These are phyloP conservation scores for Orchestia grillus DNA, from an alignment of 1,140 invertebrate genomes.

Conservation along the genomic window DNA sequence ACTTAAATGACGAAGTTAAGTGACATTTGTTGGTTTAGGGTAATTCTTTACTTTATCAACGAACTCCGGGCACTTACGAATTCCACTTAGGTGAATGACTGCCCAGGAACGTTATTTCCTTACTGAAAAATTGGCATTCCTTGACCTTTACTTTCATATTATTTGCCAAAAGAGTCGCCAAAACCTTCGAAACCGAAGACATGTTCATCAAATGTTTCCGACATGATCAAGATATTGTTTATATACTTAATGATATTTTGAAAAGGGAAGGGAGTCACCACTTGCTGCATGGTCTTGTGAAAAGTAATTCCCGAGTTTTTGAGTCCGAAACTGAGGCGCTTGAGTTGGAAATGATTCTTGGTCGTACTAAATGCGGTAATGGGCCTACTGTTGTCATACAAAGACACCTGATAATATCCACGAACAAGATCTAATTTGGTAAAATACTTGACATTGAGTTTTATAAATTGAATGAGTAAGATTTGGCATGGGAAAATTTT, in stretches of 20 bases:
- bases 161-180: neutral
- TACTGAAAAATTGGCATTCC: neutral
- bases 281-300: conserved; percentile 12
- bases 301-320: neutral
- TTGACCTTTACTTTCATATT: neutral
- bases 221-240: conserved; percentile 28
- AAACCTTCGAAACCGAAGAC: neutral
- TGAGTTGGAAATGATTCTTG: conserved; percentile 24
- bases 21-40: neutral
- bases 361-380: conserved; percentile 23
- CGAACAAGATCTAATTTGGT: conserved; percentile 14
- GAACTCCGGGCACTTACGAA: neutral
- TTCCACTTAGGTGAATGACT: neutral
- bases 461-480: neutral
- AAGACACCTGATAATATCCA: neutral
- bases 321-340: conserved; percentile 13
- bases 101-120: neutral
- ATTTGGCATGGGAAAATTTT: conserved; percentile 20
- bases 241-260: conserved; percentile 37
- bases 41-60: neutral
- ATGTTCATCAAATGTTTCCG: conserved; percentile 34
- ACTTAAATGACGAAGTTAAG: neutral
- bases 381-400: neutral
- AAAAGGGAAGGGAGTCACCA: neutral
- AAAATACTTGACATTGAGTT: neutral